phyloP scores from a whole-genome alignment of 2,113 vertebrate genomes.

The Connochaetes taurinus region DNA sequence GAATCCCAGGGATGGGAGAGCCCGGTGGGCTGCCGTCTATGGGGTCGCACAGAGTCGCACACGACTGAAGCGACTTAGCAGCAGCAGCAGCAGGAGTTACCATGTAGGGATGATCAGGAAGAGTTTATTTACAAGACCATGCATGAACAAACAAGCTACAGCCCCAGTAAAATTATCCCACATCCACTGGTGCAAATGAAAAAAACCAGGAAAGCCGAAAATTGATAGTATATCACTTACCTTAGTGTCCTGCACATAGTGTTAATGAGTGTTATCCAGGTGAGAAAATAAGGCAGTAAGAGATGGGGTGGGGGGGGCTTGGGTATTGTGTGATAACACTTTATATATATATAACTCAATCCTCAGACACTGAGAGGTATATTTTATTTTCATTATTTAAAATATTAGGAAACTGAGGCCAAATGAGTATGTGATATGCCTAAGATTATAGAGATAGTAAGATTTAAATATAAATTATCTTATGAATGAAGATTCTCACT shows the following conservation, averaged over 20 bases:
- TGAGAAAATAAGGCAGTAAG: background rate
- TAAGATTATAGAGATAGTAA: background rate
- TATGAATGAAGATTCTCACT: background rate
- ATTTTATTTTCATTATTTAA: background rate
- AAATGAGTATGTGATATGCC: background rate
- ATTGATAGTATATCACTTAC: background rate
- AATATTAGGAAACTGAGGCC: background rate
- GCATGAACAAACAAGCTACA: slow-evolving; percentile 3
- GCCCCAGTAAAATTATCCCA: background rate
- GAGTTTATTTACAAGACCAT: background rate
- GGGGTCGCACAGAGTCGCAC: background rate
- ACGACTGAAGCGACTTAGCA: background rate
- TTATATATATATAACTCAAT: background rate
- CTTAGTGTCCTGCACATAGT: background rate
- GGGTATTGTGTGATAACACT: background rate
- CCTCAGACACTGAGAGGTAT: background rate
- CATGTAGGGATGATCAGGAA: background rate
- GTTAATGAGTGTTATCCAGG: background rate
- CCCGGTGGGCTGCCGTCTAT: rapidly evolving
- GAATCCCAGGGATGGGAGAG: background rate
- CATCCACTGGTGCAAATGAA: background rate
- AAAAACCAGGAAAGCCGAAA: background rate
- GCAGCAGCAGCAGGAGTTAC: background rate
- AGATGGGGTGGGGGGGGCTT: background rate
- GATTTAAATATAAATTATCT: background rate